phyloP scores from a whole-genome alignment of 2,797 vertebrate species.

The Phrynocephalus guinanensis region DNA sequence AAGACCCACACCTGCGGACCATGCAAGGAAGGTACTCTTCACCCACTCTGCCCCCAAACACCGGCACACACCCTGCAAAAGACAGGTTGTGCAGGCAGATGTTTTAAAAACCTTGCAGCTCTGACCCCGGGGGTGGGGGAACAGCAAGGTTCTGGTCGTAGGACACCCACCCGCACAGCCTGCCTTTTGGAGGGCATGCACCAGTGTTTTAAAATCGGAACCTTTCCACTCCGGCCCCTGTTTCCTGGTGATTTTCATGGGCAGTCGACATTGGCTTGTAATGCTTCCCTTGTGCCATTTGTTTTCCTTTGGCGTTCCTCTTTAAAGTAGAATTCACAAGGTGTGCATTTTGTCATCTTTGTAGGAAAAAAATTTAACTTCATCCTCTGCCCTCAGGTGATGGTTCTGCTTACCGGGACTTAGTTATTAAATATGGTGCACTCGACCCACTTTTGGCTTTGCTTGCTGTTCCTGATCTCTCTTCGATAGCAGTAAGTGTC shows the following conservation, averaged over 20 bases:
- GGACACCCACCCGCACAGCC: too few species aligned
- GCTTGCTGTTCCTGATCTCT: slow-evolving; percentile 89
- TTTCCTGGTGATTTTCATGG: background rate
- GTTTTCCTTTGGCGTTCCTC: background rate
- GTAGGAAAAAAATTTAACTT: background rate
- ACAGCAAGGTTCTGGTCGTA: too few species aligned
- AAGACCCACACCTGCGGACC: too few species aligned
- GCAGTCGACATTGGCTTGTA: background rate
- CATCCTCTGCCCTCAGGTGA: slow-evolving; percentile 82
- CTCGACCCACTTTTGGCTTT: slow-evolving; percentile 87
- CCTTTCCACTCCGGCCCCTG: too few species aligned
- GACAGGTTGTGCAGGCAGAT: too few species aligned
- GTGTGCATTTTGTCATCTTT: background rate
- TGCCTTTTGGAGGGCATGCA: too few species aligned
- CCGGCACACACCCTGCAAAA: too few species aligned
- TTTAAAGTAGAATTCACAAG: background rate
- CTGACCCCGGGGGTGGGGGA: too few species aligned
- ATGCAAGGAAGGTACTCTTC: too few species aligned
- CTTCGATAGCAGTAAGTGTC: slow-evolving; percentile 86
- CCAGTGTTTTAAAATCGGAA: too few species aligned
- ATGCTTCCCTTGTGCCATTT: background rate
- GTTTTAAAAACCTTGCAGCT: too few species aligned
- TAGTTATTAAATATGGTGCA: slow-evolving; percentile 94
- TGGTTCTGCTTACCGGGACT: slow-evolving; percentile 90
- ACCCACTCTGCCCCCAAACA: too few species aligned